Evolutionary conservation across 2,888 invertebrate genomes (phyloP), one percentile per base, ranked within the genome.

Genomic region (Xestia xanthographa): DNA sequence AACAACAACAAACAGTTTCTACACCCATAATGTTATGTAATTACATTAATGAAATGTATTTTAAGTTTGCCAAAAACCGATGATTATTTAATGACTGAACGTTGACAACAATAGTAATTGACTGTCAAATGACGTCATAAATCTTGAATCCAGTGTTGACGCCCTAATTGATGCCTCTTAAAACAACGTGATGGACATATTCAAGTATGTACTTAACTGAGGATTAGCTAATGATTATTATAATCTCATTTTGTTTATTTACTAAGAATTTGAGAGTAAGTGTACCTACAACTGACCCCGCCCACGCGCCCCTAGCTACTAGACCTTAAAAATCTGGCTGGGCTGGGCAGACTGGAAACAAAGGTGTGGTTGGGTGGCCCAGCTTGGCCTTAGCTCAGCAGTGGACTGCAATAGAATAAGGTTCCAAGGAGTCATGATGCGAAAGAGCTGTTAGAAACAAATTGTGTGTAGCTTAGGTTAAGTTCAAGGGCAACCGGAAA

Each of bases 401-500:
- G 26, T 26, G 56, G 26, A 26, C 56, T 56, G 26, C 26, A 26
- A 26, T 58, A 17, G 26, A 38, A 38, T 62, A 11, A 2, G 14
- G 22, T 38, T 9, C 34, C 43, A 14, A 50, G 8, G 43, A 69
- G 43, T 53, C n/a, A 66, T 45, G n/a, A 20, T 22, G 34, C 45
- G n/a, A 65, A 43, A 43, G 8, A 50, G 12, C 14, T 17, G 8
- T 5, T 41, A 12, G 17, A n/a, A 41, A 48, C 14, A 38, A 53
- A 60, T 82, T 12, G 14, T 26, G 20, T 48, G 48, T 48, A 22
- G 34, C 14, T 9, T 58, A 48, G n/a, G 9, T 41, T 29, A n/a
- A 38, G 38, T 79, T 79, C 72, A 80, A 65, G 65, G 56, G 22
- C 29, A 66, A 22, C 79, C n/a, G 22, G 38, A 69, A 65, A 58